These are phyloP conservation scores for Rhabditoides inermis DNA, from an alignment of 2,888 invertebrate genomes.

Conservation along the genomic window DNA sequence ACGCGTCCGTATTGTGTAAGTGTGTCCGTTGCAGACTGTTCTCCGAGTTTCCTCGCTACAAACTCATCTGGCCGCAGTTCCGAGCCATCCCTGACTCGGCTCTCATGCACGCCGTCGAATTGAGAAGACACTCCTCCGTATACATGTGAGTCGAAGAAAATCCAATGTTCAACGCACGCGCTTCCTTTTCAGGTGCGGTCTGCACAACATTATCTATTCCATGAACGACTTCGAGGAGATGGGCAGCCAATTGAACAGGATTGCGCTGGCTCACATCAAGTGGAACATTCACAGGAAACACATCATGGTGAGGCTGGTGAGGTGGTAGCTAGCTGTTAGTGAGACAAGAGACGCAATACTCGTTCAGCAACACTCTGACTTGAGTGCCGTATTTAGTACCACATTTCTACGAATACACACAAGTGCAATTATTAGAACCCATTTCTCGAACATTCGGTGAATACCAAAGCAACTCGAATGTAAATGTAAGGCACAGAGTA, in stretches of 20 bases:
- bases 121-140: slow-evolving; percentile 29
- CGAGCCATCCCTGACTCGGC: slow-evolving; percentile 44
- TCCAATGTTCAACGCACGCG: slow-evolving; percentile 5
- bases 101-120: slow-evolving; percentile 40
- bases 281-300: slow-evolving; percentile 45
- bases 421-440: no score
- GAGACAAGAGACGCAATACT: background rate
- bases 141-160: slow-evolving; percentile 1
- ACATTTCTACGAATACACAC: background rate
- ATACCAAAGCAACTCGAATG: no score
- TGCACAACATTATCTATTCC: slow-evolving; percentile 39
- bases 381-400: background rate
- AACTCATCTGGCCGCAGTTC: slow-evolving; percentile 48
- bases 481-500: no score
- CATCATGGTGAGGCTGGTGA: slow-evolving; percentile 34
- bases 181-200: slow-evolving; percentile 27
- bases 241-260: slow-evolving; percentile 27
- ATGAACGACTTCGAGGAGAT: slow-evolving; percentile 40
- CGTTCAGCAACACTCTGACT: background rate
- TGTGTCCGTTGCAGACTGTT: slow-evolving; percentile 31
- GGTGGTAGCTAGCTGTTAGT: no score
- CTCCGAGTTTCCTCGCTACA: slow-evolving; percentile 44
- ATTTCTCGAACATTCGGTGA: no score
- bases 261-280: slow-evolving; percentile 45
- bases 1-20: background rate